Evolutionary conservation across 2,113 vertebrate species (phyloP).

Genomic region (Bos javanicus): DNA sequence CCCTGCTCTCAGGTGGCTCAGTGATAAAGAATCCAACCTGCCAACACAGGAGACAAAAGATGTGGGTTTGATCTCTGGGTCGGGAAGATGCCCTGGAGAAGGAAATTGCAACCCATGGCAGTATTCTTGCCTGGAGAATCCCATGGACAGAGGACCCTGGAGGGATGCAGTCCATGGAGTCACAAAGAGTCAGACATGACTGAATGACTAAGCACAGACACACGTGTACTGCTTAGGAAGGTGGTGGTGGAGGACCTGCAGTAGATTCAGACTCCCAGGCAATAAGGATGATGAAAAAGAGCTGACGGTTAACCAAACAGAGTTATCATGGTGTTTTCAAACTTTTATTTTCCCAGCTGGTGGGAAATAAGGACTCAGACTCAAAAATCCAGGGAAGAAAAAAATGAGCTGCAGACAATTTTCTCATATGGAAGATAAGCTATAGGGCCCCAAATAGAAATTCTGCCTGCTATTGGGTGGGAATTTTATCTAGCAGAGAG

Average conservation of each 20-base stretch:
- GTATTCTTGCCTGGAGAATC: not conserved
- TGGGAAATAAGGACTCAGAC: not conserved
- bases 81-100: not conserved
- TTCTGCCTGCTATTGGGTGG: not conserved
- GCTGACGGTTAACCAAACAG: too few relatives aligned
- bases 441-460: not conserved
- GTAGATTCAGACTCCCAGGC: not conserved
- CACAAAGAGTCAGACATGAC: not conserved
- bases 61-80: not conserved
- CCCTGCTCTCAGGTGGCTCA: not conserved
- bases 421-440: not conserved
- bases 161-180: not conserved
- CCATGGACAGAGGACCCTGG: not conserved
- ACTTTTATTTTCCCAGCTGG: not conserved
- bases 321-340: not conserved
- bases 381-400: not conserved
- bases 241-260: rapidly evolving
- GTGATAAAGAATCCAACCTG: not conserved
- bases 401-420: not conserved
- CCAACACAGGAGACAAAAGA: not conserved
- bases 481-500: not conserved
- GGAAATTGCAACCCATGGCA: not conserved
- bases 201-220: not conserved
- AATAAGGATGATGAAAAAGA: rapidly evolving
- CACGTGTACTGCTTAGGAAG: not conserved